Percentiles rank a stretch among this genome's conserved stretches.
Evolutionary conservation across 2,797 vertebrate species (phyloP).

Genomic region (Clarias platycephalus): DNA sequence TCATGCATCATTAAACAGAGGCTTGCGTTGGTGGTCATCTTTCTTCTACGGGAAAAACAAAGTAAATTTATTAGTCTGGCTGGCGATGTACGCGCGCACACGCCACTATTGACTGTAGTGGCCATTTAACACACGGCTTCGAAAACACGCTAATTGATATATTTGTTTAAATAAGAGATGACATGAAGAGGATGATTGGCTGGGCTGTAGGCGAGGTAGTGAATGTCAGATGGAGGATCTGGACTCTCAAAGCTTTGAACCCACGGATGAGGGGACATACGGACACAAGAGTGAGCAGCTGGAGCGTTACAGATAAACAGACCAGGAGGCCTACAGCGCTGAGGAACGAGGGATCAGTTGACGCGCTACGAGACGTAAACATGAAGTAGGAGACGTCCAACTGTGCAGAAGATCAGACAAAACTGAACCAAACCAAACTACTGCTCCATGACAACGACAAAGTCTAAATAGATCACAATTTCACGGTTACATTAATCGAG

Average conservation of each 20-base stretch:
- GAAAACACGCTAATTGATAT: slow-evolving; percentile 24
- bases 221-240: background rate
- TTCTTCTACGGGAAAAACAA: slow-evolving; percentile 9
- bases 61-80: background rate
- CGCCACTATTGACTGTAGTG: background rate
- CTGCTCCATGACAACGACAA: background rate
- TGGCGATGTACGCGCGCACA: no score
- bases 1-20: slow-evolving; percentile 6
- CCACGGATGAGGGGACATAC: background rate
- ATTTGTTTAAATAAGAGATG: background rate
- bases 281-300: slow-evolving; percentile 14
- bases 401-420: background rate
- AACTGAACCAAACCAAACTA: background rate
- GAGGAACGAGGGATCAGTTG: slow-evolving; percentile 47
- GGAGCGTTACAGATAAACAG: slow-evolving; percentile 50
- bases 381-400: background rate
- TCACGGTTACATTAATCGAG: background rate
- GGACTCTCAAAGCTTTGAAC: background rate
- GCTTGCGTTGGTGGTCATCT: background rate
- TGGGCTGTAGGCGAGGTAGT: background rate
- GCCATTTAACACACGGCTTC: slow-evolving; percentile 8
- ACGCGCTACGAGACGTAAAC: background rate
- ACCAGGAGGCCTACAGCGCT: slow-evolving; percentile 26
- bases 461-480: background rate
- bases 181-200: background rate